Percentiles rank a stretch among this genome's conserved stretches.
phyloP scores from a whole-genome alignment of 1,140 invertebrate species.

The Cydia pomonella region DNA sequence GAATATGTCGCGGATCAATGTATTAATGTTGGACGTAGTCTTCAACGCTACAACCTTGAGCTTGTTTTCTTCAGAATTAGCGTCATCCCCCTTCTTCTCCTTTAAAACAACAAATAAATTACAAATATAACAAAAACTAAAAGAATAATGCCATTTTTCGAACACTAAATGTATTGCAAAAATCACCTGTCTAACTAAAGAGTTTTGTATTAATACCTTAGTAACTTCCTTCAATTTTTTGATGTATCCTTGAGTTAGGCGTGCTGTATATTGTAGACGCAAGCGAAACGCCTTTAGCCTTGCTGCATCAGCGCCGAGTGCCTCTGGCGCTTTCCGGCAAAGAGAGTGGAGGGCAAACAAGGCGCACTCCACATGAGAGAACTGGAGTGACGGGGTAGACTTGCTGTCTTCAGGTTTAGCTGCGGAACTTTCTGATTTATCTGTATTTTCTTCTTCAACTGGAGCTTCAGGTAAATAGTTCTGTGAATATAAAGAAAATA shows the following conservation, averaged over 20 bases:
- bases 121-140: neutral
- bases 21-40: constrained; percentile 96
- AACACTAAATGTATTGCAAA: too few species aligned
- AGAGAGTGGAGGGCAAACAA: constrained; percentile 94
- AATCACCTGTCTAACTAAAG: too few species aligned
- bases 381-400: constrained; percentile 90
- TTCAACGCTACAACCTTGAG: constrained; percentile 92
- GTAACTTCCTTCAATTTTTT: constrained; percentile 94
- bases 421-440: constrained; percentile 34
- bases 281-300: constrained; percentile 93
- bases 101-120: constrained; percentile 52
- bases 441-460: constrained; percentile 77
- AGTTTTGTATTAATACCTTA: constrained; percentile 62
- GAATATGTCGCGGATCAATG: constrained; percentile 96
- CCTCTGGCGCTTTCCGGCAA: constrained; percentile 88
- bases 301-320: constrained; percentile 87
- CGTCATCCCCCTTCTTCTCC: constrained; percentile 87
- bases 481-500: constrained; percentile 70
- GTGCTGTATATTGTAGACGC: constrained; percentile 94
- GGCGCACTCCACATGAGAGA: constrained; percentile 96
- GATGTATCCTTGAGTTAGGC: constrained; percentile 95
- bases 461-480: constrained; percentile 91
- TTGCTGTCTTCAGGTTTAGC: constrained; percentile 50
- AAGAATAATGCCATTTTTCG: too few species aligned
- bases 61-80: constrained; percentile 91